These are phyloP conservation scores for Watsonalla cultraria DNA, from an alignment of 2,888 invertebrate genomes.

Conservation along the genomic window DNA sequence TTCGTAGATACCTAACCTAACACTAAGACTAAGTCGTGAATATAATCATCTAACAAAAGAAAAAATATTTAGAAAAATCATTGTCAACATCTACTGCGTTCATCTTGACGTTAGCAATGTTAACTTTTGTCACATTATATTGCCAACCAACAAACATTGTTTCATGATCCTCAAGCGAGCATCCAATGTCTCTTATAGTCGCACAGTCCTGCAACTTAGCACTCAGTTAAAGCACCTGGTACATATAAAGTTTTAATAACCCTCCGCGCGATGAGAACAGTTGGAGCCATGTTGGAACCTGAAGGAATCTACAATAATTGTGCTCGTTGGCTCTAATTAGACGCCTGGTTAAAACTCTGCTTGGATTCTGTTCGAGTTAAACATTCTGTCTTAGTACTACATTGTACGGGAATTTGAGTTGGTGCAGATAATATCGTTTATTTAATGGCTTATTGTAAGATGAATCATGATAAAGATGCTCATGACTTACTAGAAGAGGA, in stretches of 20 bases:
- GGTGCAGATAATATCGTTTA: too few species aligned
- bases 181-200: slow-evolving; percentile 1
- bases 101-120: too few species aligned
- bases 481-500: too few species aligned
- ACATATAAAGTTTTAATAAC: slow-evolving; percentile 32
- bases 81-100: too few species aligned
- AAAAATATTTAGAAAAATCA: too few species aligned
- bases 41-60: too few species aligned
- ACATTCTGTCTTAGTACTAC: slow-evolving; percentile 11
- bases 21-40: too few species aligned
- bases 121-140: too few species aligned
- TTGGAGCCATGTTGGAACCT: slow-evolving; percentile 5
- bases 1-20: too few species aligned
- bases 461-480: too few species aligned
- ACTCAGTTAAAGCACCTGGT: slow-evolving; percentile 26
- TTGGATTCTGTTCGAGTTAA: slow-evolving; percentile 9
- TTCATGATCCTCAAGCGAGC: neutral
- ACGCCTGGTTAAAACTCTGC: slow-evolving; percentile 13
- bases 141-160: neutral
- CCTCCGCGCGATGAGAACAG: slow-evolving; percentile 14
- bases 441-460: too few species aligned
- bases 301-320: slow-evolving; percentile 10
- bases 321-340: slow-evolving; percentile 27
- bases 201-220: slow-evolving; percentile 20
- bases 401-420: slow-evolving; percentile 9